Evolutionary conservation across 2,888 invertebrate genomes (phyloP).

Genomic region (Oscheius sp.): DNA sequence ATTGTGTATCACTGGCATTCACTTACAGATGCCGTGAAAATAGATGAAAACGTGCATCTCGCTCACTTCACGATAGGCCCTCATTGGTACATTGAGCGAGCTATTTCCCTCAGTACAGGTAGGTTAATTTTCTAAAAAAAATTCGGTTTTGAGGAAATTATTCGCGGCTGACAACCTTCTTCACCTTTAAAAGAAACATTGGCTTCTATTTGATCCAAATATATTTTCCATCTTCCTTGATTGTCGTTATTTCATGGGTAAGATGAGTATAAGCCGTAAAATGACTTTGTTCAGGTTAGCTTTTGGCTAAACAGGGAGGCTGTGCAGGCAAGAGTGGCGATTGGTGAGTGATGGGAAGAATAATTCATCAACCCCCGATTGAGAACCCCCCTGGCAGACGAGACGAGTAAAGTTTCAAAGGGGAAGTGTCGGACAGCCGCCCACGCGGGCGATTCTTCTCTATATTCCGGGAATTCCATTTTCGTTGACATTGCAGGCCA

Average conservation of each 20-base stretch:
- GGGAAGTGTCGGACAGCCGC: not conserved
- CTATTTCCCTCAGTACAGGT: conserved; percentile 69
- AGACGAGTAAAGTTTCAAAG: not conserved
- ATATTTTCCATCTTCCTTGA: conserved; percentile 70
- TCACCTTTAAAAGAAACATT: conserved; percentile 69
- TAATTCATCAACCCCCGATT: conserved; percentile 13
- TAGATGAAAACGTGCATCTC: conserved; percentile 70
- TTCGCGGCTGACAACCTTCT: conserved; percentile 70
- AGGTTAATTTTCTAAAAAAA: not conserved
- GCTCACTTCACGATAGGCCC: conserved; percentile 71
- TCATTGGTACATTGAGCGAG: conserved; percentile 65
- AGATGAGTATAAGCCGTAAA: not conserved
- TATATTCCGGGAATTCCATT: not conserved
- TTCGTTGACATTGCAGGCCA: not conserved
- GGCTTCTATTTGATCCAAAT: conserved; percentile 70
- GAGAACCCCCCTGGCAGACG: not conserved
- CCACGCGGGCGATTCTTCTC: too few relatives aligned
- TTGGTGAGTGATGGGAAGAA: conserved; percentile 52
- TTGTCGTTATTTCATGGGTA: conserved; percentile 71
- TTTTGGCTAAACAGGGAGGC: conserved; percentile 71
- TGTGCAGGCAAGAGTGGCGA: conserved; percentile 70
- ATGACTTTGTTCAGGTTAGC: not conserved
- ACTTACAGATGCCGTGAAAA: conserved; percentile 62
- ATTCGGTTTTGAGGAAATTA: conserved; percentile 68
- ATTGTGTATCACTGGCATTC: conserved; percentile 71